A percentile compares a stretch with the other conserved stretches of the same genome.
Evolutionary conservation across 1,140 invertebrate species (phyloP).

Genomic region (Drosophila kanapiae): DNA sequence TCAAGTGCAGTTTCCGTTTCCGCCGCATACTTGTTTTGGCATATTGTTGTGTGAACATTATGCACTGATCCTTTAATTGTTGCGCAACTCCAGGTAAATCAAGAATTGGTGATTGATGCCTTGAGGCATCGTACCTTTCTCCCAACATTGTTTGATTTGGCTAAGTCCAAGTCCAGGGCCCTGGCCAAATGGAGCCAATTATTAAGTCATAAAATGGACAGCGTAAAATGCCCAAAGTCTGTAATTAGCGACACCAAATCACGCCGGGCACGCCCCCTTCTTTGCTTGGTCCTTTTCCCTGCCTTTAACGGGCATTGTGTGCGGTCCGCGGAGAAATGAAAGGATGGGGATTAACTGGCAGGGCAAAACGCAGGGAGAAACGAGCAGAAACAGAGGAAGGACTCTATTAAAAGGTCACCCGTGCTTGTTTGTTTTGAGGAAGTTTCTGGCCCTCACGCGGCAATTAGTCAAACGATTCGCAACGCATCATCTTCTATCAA

Average conservation of each 20-base stretch:
- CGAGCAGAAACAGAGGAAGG: not conserved
- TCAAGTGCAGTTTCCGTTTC: constrained; percentile 80
- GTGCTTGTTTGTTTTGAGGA: constrained; percentile 74
- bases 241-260: constrained; percentile 84
- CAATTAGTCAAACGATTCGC: constrained; percentile 77
- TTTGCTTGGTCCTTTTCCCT: constrained; percentile 16
- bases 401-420: constrained; percentile 43
- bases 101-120: constrained; percentile 47
- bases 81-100: constrained; percentile 57
- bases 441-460: constrained; percentile 54
- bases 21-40: constrained; percentile 72
- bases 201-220: constrained; percentile 79
- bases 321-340: constrained; percentile 53
- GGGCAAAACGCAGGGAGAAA: not conserved
- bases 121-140: constrained; percentile 8
- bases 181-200: constrained; percentile 72
- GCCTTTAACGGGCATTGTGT: constrained; percentile 56
- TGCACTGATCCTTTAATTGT: constrained; percentile 79
- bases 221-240: constrained; percentile 67
- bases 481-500: constrained; percentile 71
- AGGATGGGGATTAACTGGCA: constrained; percentile 46
- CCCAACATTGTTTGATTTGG: constrained; percentile 32
- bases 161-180: constrained; percentile 26
- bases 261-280: constrained; percentile 52
- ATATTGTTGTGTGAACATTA: constrained; percentile 81